These are phyloP conservation scores for Penelope pileata DNA, from an alignment of 2,113 vertebrate genomes.

Conservation along the genomic window DNA sequence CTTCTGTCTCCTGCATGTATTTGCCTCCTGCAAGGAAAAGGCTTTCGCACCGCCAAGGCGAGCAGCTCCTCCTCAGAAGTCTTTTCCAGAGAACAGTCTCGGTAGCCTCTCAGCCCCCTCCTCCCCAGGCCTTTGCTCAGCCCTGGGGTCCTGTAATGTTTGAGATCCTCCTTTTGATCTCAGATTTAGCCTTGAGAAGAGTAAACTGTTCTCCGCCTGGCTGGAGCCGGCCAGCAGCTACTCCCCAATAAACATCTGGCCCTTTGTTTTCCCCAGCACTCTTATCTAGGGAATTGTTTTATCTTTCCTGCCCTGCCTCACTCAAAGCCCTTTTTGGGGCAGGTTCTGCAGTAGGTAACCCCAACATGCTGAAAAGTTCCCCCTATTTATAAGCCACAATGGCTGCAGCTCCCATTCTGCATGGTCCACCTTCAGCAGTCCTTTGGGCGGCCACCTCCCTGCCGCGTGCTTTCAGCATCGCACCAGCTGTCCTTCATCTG, in stretches of 20 bases:
- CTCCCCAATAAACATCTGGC: background rate
- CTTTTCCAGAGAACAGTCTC: background rate
- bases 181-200: background rate
- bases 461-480: background rate
- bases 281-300: constrained; percentile 42
- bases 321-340: background rate
- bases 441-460: background rate
- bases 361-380: background rate
- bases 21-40: background rate
- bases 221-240: background rate
- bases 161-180: constrained; percentile 3
- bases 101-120: background rate
- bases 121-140: background rate
- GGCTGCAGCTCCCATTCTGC: background rate
- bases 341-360: background rate
- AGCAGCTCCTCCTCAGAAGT: background rate
- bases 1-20: background rate
- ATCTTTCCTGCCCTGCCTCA: background rate
- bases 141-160: background rate
- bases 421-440: background rate
- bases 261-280: constrained; percentile 8
- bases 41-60: background rate
- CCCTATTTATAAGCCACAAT: background rate
- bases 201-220: background rate
- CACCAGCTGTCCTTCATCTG: background rate